These are phyloP conservation scores for Entomobrya proxima DNA, from an alignment of 2,888 invertebrate genomes.

Conservation along the genomic window DNA sequence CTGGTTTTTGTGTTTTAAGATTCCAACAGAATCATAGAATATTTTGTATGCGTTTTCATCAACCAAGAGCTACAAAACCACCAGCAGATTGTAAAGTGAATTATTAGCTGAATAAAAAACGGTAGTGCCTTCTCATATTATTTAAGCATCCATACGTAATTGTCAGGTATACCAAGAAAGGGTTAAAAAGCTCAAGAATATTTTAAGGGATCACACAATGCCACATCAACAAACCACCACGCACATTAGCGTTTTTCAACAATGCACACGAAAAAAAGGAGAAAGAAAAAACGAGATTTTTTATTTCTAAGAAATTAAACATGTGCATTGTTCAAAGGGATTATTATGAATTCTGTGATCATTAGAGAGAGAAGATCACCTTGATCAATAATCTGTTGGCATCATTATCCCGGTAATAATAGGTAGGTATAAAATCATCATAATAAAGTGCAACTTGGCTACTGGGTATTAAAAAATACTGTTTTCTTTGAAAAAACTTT, in stretches of 20 bases:
- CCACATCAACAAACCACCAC: too few relatives aligned
- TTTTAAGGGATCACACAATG: background rate
- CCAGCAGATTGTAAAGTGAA: conserved; percentile 34
- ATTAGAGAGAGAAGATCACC: conserved; percentile 50
- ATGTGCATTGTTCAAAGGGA: background rate
- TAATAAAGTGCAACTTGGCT: conserved; percentile 51
- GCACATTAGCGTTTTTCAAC: too few relatives aligned
- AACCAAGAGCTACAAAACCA: too few relatives aligned
- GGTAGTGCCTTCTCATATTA: conserved; percentile 39
- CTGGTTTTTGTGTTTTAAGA: background rate
- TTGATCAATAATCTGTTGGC: conserved; percentile 51
- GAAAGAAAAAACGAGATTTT: background rate
- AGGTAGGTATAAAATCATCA: conserved; percentile 40
- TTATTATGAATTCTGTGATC: too few relatives aligned
- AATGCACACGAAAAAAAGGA: too few relatives aligned
- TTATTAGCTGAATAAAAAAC: conserved; percentile 44
- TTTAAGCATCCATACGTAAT: background rate
- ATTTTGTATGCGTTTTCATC: too few relatives aligned
- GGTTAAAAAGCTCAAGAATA: background rate
- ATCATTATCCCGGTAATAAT: background rate
- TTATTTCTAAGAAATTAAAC: conserved; percentile 24
- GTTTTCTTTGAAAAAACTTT: too few relatives aligned
- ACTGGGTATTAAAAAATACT: conserved; percentile 47
- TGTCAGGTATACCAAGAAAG: conserved; percentile 51
- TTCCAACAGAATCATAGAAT: background rate